phyloP scores from a whole-genome alignment of 2,113 vertebrate genomes.

The Muntiacus muntjak region DNA sequence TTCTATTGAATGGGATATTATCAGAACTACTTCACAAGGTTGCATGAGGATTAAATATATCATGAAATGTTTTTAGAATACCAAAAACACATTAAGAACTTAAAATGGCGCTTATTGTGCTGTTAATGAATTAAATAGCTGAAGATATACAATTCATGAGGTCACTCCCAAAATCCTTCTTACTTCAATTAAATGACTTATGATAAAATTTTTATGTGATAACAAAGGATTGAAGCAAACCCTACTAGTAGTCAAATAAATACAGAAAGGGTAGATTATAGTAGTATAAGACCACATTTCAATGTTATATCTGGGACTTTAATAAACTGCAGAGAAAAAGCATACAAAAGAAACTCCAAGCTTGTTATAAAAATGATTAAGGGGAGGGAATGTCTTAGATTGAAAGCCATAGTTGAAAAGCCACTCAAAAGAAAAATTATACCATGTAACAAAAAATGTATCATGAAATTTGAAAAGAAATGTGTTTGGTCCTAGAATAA shows the following conservation, averaged over 20 bases:
- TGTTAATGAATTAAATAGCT: neutral
- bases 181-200: neutral
- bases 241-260: neutral
- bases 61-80: neutral
- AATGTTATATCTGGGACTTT: neutral
- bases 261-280: neutral
- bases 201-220: neutral
- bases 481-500: neutral
- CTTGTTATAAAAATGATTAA: conserved; percentile 40
- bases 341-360: neutral
- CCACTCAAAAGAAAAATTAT: neutral
- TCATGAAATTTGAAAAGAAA: conserved; percentile 4
- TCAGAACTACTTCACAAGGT: neutral
- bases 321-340: neutral
- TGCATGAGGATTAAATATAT: neutral
- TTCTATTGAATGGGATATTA: neutral
- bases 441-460: conserved; percentile 5
- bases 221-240: neutral
- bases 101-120: neutral
- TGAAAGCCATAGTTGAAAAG: conserved; percentile 33
- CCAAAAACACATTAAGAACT: neutral
- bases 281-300: neutral
- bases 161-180: neutral
- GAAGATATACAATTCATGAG: neutral
- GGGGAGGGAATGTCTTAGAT: neutral